Evolutionary conservation across 2,888 invertebrate genomes (phyloP).

Genomic region (Eilema griseolum): DNA sequence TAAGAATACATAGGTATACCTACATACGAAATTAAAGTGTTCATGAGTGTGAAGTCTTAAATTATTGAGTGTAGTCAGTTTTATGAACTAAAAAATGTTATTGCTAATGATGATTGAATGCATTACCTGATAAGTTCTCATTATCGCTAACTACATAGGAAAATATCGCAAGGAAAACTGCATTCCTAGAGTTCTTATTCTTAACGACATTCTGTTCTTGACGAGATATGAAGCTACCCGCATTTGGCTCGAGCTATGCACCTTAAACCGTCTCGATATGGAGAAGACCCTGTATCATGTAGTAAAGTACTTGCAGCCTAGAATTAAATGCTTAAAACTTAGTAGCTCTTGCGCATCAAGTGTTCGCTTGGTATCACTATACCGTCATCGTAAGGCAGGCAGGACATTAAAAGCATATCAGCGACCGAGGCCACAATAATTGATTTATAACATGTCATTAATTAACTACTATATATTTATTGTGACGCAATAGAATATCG

Average conservation of each 20-base stretch:
- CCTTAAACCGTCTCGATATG: slow-evolving; percentile 6
- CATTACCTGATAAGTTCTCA: background rate
- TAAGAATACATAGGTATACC: too few species aligned
- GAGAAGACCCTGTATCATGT: too few species aligned
- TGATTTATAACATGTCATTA: slow-evolving; percentile 55
- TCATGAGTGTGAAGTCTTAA: too few species aligned
- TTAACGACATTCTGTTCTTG: background rate
- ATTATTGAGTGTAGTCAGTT: background rate
- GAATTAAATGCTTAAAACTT: background rate
- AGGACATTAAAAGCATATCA: slow-evolving; percentile 52
- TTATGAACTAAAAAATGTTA: background rate
- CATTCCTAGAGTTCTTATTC: background rate
- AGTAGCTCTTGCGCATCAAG: background rate
- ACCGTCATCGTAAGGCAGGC: slow-evolving; percentile 14
- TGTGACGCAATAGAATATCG: background rate
- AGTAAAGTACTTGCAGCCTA: background rate
- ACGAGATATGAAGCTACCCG: background rate
- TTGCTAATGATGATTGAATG: background rate
- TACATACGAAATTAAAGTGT: too few species aligned
- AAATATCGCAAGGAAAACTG: background rate
- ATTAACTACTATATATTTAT: slow-evolving; percentile 30
- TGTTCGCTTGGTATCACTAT: background rate
- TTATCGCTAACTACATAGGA: background rate
- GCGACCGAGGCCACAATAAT: slow-evolving; percentile 41
- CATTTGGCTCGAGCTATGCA: background rate